A percentile compares a stretch with the other conserved stretches of the same genome.
Conservation (phyloP, 2,888 invertebrate species). For the Lasioglossum morio region DNA sequence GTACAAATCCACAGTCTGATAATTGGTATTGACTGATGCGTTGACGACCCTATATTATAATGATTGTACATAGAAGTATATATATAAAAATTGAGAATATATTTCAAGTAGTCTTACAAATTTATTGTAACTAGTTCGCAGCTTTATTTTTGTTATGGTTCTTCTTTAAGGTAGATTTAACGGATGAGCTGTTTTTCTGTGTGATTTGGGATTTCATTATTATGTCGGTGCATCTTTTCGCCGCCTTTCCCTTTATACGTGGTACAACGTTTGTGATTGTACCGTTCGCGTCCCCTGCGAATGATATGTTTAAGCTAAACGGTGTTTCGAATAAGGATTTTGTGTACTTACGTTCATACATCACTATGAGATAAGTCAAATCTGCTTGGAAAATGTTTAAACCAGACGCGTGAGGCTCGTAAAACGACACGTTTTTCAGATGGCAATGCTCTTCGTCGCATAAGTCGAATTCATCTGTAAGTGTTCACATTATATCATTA, state of each 20-base stretch:
- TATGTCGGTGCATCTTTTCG: conserved; percentile 53
- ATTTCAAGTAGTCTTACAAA: conserved; percentile 13
- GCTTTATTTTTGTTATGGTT: conserved; percentile 25
- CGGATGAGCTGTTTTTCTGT: conserved; percentile 23
- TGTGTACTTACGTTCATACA: conserved; percentile 75
- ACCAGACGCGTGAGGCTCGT: conserved; percentile 69
- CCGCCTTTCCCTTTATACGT: conserved; percentile 47
- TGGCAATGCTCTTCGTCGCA: conserved; percentile 75
- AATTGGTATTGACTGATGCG: not conserved
- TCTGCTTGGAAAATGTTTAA: conserved; percentile 72
- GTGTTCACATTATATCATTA: not conserved
- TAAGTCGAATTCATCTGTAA: conserved; percentile 78
- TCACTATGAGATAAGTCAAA: conserved; percentile 74
- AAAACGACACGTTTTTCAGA: conserved; percentile 69
- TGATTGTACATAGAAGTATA: conserved; percentile 14
- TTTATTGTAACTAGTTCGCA: not conserved
- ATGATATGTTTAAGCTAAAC: conserved; percentile 10
- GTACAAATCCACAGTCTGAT: not conserved
- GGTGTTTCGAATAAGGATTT: not conserved
- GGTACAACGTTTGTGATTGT: conserved; percentile 51
- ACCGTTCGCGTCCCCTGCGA: conserved; percentile 48
- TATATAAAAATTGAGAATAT: not conserved
- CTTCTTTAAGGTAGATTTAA: conserved; percentile 35
- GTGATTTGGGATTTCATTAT: conserved; percentile 28
- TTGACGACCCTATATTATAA: not conserved